phyloP scores from a whole-genome alignment of 2,113 vertebrate genomes.

The Galbula dea region DNA sequence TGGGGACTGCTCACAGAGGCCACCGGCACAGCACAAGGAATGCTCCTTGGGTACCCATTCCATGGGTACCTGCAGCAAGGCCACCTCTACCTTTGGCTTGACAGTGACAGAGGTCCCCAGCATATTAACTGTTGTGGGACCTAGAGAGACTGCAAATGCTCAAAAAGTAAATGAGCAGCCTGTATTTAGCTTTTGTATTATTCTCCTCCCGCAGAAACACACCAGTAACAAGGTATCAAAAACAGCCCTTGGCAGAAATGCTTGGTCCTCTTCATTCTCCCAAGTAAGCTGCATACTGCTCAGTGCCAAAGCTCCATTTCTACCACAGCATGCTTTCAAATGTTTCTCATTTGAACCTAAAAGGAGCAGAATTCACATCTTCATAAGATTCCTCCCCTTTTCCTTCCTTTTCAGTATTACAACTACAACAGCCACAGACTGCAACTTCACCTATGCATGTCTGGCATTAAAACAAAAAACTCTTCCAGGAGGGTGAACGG shows the following conservation, averaged over 20 bases:
- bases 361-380: not conserved
- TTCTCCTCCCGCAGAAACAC: not conserved
- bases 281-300: not conserved
- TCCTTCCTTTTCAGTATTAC: not conserved
- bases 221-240: not conserved
- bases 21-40: not conserved
- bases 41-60: not conserved
- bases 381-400: not conserved
- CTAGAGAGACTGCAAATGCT: not conserved
- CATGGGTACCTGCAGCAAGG: accelerated
- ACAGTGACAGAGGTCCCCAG: not conserved
- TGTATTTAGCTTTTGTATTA: not conserved
- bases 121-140: not conserved
- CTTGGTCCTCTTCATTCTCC: too few relatives aligned
- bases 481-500: not conserved
- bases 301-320: not conserved
- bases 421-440: not conserved
- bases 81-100: not conserved
- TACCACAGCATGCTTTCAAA: not conserved
- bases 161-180: not conserved
- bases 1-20: not conserved
- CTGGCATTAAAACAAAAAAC: not conserved
- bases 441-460: not conserved
- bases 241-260: too few relatives aligned
- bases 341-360: not conserved